Conservation (phyloP, 2,797 vertebrate species). For the Poeciliopsis turneri region DNA sequence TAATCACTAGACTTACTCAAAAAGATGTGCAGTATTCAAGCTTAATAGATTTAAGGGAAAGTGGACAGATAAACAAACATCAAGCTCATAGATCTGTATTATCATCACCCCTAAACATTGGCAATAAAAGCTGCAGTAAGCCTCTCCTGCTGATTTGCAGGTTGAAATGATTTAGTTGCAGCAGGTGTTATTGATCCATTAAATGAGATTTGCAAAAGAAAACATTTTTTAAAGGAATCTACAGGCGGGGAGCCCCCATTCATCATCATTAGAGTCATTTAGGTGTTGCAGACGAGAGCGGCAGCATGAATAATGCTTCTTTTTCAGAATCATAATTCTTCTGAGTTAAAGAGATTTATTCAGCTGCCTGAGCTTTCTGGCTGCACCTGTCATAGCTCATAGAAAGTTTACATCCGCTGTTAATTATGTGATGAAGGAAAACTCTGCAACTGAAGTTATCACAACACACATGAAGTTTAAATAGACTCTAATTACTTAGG, state of each 20-base stretch:
- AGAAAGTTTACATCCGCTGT: not conserved
- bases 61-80: conserved; percentile 22
- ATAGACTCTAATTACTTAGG: not conserved
- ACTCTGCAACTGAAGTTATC: not conserved
- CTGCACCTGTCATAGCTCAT: not conserved
- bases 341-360: conserved; percentile 21
- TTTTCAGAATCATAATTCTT: conserved; percentile 28
- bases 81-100: not conserved
- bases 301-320: conserved; percentile 40
- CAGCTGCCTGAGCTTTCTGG: conserved; percentile 12
- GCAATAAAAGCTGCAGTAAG: conserved; percentile 7
- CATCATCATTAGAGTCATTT: conserved; percentile 61
- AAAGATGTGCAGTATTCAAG: not conserved
- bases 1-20: not conserved
- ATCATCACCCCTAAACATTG: conserved; percentile 1
- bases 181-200: conserved; percentile 59
- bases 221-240: conserved; percentile 41
- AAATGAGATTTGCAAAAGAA: conserved; percentile 51
- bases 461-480: conserved; percentile 1
- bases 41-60: not conserved
- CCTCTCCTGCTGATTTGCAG: conserved; percentile 25
- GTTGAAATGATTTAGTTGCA: conserved; percentile 47
- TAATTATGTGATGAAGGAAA: conserved; percentile 11
- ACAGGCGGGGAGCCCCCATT: conserved; percentile 29
- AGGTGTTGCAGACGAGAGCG: conserved; percentile 19